Evolutionary conservation across 2,113 vertebrate species (phyloP), one percentile per base, ranked within the genome.

Genomic region (Neofelis nebulosa): DNA sequence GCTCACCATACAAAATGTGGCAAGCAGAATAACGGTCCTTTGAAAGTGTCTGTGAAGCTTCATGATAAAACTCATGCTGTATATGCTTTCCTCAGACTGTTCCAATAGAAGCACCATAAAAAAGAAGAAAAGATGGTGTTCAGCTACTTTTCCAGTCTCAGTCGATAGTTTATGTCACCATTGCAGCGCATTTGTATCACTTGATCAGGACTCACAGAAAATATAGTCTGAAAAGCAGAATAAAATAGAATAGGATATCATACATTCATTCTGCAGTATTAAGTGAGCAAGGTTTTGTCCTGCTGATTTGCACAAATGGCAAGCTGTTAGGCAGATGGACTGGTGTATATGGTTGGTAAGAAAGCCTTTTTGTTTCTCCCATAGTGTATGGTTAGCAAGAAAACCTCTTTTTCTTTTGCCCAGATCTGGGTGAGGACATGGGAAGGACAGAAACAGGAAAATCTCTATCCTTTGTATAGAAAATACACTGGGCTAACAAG

Each of bases 1-100:
- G 99, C 99, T 99, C 95, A 99, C 99, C 98, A 97, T 99, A 92
- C 99, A 99, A 95, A 99, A 99, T 85, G 99, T 99, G 97, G 99
- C 98, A 97, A 99, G 98, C 98, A 99, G 98, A 90, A 99, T 97
- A n/a, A 99, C 98, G 41, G 98, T 99, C 98, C 99, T 98, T 97
- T 99, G 99, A 98, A 99, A 99, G 97, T 99, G 99, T 98, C 98
- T 98, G 96, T 99, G 99, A 97, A 99, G 99, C 98, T 99, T 99
- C 98, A 99, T 98, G 98, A 99, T 97, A 98, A 98, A 99, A 98
- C 97, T 99, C 99, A 99, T 99, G 98, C 85, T 98, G 98, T 95
- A 96, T 97, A 87, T 94, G 96, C 93, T 94, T 97, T 95, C 95
- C 97, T 98, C 87, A 97, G 95, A 93, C 23, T 84, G 97, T 89